These are phyloP conservation scores for Apamea crenata DNA, from an alignment of 2,888 invertebrate species.

Conservation along the genomic window DNA sequence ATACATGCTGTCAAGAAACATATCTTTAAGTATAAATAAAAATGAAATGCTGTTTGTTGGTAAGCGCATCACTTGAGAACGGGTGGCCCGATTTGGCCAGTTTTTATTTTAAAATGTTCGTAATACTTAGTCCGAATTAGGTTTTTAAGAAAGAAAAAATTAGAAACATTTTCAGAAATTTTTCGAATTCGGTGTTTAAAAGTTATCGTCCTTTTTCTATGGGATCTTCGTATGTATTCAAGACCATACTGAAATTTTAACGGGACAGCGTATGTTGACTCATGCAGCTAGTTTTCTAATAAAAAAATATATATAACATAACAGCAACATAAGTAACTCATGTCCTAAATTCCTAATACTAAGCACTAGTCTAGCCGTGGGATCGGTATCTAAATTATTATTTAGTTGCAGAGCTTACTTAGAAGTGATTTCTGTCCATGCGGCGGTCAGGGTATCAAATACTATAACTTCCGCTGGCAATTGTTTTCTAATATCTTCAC, in stretches of 20 bases:
- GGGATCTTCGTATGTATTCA: neutral
- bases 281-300: neutral
- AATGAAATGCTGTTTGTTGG: neutral
- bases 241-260: neutral
- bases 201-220: neutral
- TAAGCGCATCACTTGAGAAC: neutral
- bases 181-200: neutral
- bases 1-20: conserved; percentile 81
- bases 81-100: neutral
- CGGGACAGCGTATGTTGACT: neutral
- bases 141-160: neutral
- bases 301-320: neutral
- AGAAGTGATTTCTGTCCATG: conserved; percentile 93
- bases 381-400: neutral
- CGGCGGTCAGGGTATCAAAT: conserved; percentile 93
- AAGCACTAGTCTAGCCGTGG: neutral
- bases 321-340: neutral
- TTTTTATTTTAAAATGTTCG: neutral
- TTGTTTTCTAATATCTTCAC: conserved; percentile 96
- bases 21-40: neutral
- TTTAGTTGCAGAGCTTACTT: conserved; percentile 79
- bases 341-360: neutral
- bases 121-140: neutral
- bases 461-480: conserved; percentile 94
- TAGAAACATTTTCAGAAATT: neutral